phyloP scores from a whole-genome alignment of 2,888 invertebrate genomes.

The Leptarthrus brevirostris region DNA sequence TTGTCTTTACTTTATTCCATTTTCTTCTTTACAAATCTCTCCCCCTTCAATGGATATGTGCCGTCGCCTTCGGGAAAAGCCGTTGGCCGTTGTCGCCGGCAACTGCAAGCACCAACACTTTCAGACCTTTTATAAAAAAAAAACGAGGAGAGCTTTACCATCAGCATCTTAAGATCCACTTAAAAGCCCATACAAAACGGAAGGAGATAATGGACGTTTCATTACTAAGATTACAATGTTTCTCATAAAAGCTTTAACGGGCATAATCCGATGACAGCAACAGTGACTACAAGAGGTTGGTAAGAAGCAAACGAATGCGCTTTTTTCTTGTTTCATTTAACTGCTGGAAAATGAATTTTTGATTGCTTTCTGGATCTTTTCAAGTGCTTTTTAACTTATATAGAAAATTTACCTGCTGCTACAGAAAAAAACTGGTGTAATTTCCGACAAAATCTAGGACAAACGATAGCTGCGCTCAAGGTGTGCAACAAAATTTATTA shows the following conservation, averaged over 20 bases:
- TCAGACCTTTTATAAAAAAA: slow-evolving; percentile 9
- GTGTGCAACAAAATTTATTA: slow-evolving; percentile 14
- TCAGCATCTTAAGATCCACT: slow-evolving; percentile 41
- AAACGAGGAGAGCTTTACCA: background rate
- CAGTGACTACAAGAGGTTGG: background rate
- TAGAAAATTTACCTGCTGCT: slow-evolving; percentile 31
- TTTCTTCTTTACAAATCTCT: background rate
- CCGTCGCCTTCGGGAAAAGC: background rate
- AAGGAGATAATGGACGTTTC: slow-evolving; percentile 45
- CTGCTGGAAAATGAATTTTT: slow-evolving; percentile 44
- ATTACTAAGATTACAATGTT: slow-evolving; percentile 42
- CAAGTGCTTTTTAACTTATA: slow-evolving; percentile 29
- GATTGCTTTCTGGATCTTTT: slow-evolving; percentile 42
- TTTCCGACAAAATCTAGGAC: slow-evolving; percentile 36
- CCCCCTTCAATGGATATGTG: background rate
- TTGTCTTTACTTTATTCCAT: slow-evolving; percentile 1
- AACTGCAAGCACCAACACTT: slow-evolving; percentile 25
- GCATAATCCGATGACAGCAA: slow-evolving; percentile 23
- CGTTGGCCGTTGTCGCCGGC: slow-evolving; percentile 4
- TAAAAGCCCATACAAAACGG: slow-evolving; percentile 44
- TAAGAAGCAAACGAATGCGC: slow-evolving; percentile 25
- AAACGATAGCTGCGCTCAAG: background rate
- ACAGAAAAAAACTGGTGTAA: slow-evolving; percentile 20
- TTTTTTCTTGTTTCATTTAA: slow-evolving; percentile 34
- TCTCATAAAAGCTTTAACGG: slow-evolving; percentile 38